phyloP scores from a whole-genome alignment of 2,797 vertebrate species.

The Scarus forsteni region DNA sequence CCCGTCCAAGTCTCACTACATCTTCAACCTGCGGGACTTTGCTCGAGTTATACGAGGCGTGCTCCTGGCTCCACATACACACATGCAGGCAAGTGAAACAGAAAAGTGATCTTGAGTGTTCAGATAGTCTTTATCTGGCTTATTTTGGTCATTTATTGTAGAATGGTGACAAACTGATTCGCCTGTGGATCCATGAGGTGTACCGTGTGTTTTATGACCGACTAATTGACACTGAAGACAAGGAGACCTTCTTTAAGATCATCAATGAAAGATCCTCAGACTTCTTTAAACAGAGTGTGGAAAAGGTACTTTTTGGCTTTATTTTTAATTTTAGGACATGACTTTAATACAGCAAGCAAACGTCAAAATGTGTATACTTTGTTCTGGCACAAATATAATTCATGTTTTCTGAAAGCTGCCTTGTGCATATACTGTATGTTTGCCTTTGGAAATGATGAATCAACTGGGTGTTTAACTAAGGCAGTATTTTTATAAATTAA shows the following conservation, averaged over 20 bases:
- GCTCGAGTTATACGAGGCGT: constrained; percentile 92
- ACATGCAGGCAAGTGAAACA: constrained; percentile 85
- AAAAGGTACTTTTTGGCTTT: constrained; percentile 83
- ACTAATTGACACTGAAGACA: constrained; percentile 88
- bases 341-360: no score
- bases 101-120: constrained; percentile 9
- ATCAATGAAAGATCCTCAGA: constrained; percentile 87
- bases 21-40: constrained; percentile 96
- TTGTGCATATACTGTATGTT: no score
- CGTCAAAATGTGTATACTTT: no score
- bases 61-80: constrained; percentile 91
- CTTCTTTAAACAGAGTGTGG: constrained; percentile 89
- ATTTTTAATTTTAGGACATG: no score
- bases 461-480: no score
- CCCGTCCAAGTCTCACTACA: constrained; percentile 95
- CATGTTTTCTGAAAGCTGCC: no score
- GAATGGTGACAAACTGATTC: constrained; percentile 92
- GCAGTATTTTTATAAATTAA: no score
- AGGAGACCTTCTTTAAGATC: constrained; percentile 89
- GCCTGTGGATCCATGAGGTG: constrained; percentile 95
- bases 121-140: background rate
- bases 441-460: no score
- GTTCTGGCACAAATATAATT: no score
- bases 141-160: constrained; percentile 61
- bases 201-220: constrained; percentile 96